These are phyloP conservation scores for Podarcis cretensis DNA, from an alignment of 2,113 vertebrate species.

Conservation along the genomic window DNA sequence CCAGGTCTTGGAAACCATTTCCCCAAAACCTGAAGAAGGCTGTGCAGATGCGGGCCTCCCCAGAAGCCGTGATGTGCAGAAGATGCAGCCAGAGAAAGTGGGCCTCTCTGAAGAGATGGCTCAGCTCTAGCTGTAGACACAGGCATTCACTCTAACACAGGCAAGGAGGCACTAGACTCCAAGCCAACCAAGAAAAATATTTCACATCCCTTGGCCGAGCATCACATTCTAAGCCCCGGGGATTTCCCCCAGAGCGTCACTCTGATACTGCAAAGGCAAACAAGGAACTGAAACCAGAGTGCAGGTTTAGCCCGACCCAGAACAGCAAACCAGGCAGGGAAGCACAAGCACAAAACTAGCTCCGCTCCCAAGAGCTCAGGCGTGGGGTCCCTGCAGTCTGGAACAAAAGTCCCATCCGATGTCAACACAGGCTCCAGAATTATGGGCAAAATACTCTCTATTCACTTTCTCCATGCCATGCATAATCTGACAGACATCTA, in stretches of 20 bases:
- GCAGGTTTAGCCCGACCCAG: not conserved
- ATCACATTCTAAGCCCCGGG: not conserved
- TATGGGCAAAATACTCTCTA: too few relatives aligned
- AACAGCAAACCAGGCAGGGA: not conserved
- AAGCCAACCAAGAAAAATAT: not conserved
- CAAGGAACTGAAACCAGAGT: too few relatives aligned
- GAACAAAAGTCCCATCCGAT: not conserved
- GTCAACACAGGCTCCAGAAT: not conserved
- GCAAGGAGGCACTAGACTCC: not conserved
- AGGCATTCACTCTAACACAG: not conserved
- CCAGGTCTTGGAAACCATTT: not conserved
- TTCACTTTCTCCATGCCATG: too few relatives aligned
- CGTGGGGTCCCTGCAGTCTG: too few relatives aligned
- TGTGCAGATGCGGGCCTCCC: not conserved
- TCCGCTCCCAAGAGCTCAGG: not conserved
- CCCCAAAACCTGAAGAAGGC: not conserved
- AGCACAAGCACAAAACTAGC: not conserved
- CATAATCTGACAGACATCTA: too few relatives aligned
- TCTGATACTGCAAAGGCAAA: not conserved
- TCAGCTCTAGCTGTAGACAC: not conserved
- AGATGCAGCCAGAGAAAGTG: not conserved
- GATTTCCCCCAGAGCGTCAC: not conserved
- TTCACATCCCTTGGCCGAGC: not conserved
- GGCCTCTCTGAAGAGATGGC: not conserved
- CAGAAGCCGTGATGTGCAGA: not conserved